A percentile compares a stretch with the other conserved stretches of the same genome.
These are phyloP conservation scores for Hiodon tergisus DNA, from an alignment of 2,113 vertebrate species.

Conservation along the genomic window DNA sequence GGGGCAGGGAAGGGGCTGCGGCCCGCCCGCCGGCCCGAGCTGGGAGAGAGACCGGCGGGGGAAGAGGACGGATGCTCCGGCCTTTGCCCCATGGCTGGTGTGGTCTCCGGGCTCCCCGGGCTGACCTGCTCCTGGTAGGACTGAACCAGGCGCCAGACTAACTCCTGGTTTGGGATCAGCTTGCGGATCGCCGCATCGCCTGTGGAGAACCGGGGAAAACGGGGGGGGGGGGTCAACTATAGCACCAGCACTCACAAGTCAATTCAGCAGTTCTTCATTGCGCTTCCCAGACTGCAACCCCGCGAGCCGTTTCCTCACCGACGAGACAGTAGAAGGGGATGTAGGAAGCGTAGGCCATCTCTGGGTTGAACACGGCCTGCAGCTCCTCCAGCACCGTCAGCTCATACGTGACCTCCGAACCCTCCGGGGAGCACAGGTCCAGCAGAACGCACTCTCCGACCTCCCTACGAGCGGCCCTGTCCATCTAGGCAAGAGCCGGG, in stretches of 20 bases:
- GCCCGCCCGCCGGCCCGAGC: conserved; percentile 45
- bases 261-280: background rate
- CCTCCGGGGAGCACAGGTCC: conserved; percentile 63
- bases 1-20: conserved; percentile 52
- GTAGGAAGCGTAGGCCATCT: conserved; percentile 92
- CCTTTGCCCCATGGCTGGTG: conserved; percentile 35
- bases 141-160: conserved; percentile 79
- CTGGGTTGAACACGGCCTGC: conserved; percentile 83
- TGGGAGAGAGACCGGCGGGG: conserved; percentile 34
- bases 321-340: conserved; percentile 91
- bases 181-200: conserved; percentile 75
- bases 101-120: conserved; percentile 50
- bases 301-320: conserved; percentile 56
- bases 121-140: conserved; percentile 76
- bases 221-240: background rate
- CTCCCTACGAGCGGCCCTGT: conserved; percentile 51
- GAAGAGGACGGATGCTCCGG: conserved; percentile 36
- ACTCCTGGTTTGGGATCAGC: conserved; percentile 77
- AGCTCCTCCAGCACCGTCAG: conserved; percentile 74
- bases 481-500: conserved; percentile 45
- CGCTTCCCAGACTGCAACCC: too few relatives aligned
- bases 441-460: conserved; percentile 67
- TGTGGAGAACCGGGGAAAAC: conserved; percentile 34
- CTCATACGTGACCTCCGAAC: conserved; percentile 64
- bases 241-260: background rate